These are phyloP conservation scores for Pollimyrus isidori DNA, from an alignment of 2,113 vertebrate genomes.

Conservation along the genomic window DNA sequence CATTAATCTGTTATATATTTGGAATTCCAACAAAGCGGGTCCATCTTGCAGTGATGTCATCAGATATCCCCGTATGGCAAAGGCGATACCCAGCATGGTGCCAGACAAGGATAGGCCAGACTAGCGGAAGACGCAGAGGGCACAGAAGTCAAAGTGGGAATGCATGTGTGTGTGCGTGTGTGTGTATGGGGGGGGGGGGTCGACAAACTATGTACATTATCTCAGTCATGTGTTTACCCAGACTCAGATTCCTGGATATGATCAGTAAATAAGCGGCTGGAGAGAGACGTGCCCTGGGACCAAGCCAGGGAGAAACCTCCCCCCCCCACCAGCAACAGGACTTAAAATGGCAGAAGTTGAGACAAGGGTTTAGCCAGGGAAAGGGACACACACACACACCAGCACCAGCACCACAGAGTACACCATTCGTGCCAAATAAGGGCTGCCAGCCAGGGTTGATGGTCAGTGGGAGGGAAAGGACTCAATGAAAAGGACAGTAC, in stretches of 20 bases:
- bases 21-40: not conserved
- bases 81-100: no score
- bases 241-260: slow-evolving; percentile 55
- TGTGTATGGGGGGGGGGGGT: not conserved
- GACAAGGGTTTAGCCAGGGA: not conserved
- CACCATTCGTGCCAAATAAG: slow-evolving; percentile 24
- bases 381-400: slow-evolving; percentile 15
- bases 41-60: not conserved
- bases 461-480: not conserved
- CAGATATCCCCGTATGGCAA: not conserved
- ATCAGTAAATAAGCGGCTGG: slow-evolving; percentile 59
- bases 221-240: slow-evolving; percentile 56
- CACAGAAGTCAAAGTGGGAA: not conserved
- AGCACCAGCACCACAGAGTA: not conserved
- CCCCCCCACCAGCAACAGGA: not conserved
- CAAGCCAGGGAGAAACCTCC: slow-evolving; percentile 25
- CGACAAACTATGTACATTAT: slow-evolving; percentile 39
- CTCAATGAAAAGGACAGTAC: not conserved
- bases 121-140: not conserved
- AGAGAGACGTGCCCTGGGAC: slow-evolving; percentile 45
- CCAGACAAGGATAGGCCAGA: not conserved
- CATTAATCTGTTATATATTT: not conserved
- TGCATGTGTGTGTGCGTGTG: not conserved
- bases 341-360: not conserved
- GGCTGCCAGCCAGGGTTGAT: slow-evolving; percentile 18